These are phyloP conservation scores for Nothobranchius furzeri DNA, from an alignment of 2,113 vertebrate genomes.

Conservation along the genomic window DNA sequence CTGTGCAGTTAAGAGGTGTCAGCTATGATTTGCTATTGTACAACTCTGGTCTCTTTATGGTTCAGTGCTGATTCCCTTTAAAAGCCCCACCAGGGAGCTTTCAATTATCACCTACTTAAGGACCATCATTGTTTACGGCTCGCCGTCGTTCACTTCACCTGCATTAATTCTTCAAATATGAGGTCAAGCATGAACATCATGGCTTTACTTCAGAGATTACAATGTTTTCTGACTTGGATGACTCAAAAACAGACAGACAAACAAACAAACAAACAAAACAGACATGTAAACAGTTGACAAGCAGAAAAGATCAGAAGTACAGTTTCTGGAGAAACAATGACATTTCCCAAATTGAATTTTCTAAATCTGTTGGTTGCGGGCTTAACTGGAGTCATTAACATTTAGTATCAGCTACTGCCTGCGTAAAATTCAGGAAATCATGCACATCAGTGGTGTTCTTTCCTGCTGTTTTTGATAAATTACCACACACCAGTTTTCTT, in stretches of 20 bases:
- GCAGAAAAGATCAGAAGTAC: neutral
- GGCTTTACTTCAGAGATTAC: neutral
- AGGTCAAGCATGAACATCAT: conserved; percentile 34
- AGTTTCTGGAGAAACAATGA: conserved; percentile 4
- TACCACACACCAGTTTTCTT: too few relatives aligned
- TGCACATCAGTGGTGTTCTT: too few relatives aligned
- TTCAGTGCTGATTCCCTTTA: conserved; percentile 66
- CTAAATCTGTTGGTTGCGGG: neutral
- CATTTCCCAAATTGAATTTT: conserved; percentile 1
- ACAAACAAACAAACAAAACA: neutral
- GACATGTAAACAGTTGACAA: neutral
- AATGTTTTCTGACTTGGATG: neutral
- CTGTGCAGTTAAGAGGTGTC: conserved; percentile 59
- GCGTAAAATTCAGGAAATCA: too few relatives aligned
- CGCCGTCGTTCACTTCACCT: conserved; percentile 54
- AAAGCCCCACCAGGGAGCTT: conserved; percentile 55
- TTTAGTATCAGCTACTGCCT: too few relatives aligned
- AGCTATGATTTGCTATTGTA: conserved; percentile 61
- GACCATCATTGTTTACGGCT: conserved; percentile 30
- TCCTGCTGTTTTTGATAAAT: too few relatives aligned
- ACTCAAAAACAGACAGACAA: neutral
- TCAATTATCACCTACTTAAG: conserved; percentile 65
- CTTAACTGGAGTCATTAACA: too few relatives aligned
- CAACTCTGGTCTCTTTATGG: conserved; percentile 47
- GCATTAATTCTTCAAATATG: conserved; percentile 26